Conservation (phyloP, 2,113 vertebrate species). For the Columbina picui region DNA sequence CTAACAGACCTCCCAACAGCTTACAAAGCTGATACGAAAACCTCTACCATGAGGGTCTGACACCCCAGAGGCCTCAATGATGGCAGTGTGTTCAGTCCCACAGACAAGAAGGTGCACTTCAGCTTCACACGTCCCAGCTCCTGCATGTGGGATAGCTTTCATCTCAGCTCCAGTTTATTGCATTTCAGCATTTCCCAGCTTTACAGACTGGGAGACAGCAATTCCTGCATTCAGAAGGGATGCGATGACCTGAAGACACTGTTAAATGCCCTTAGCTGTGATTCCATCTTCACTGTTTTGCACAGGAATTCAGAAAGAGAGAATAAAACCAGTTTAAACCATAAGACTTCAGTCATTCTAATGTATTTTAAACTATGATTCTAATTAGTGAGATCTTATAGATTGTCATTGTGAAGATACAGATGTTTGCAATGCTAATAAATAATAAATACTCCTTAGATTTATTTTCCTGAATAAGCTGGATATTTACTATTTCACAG, state of each 20-base stretch:
- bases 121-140: not conserved
- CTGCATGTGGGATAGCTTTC: not conserved
- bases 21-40: not conserved
- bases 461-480: not conserved
- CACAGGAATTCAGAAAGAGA: not conserved
- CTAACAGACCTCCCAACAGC: not conserved
- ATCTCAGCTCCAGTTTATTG: not conserved
- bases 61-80: not conserved
- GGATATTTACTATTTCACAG: not conserved
- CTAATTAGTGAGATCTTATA: rapidly evolving
- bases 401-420: not conserved
- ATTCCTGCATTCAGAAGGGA: not conserved
- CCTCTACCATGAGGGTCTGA: not conserved
- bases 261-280: not conserved
- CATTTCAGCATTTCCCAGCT: not conserved
- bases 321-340: not conserved
- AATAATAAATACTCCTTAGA: not conserved
- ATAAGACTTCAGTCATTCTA: not conserved
- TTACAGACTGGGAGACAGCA: not conserved
- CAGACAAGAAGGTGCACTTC: not conserved
- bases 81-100: not conserved
- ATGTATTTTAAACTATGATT: not conserved
- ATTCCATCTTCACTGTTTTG: not conserved
- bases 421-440: not conserved
- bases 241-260: not conserved